phyloP scores from a whole-genome alignment of 2,888 invertebrate species.

The Microctonus aethiopoides region DNA sequence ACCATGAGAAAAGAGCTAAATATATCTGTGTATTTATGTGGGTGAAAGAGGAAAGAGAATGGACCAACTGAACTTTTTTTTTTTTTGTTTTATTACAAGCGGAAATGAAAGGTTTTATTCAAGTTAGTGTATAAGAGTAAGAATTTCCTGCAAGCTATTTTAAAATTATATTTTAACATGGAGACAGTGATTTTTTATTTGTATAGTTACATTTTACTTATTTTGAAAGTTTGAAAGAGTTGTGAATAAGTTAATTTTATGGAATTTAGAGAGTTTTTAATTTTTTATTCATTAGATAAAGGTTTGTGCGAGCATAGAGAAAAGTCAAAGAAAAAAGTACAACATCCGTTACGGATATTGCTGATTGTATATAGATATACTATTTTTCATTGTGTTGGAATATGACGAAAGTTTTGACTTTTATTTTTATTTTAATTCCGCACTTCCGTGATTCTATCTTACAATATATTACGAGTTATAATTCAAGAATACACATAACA shows the following conservation, averaged over 20 bases:
- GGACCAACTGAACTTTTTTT: neutral
- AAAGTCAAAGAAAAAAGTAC: slow-evolving; percentile 13
- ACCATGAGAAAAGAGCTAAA: neutral
- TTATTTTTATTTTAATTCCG: slow-evolving; percentile 37
- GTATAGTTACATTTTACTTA: too few species aligned
- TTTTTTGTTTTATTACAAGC: neutral
- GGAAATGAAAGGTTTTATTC: neutral
- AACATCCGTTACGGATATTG: slow-evolving; percentile 10
- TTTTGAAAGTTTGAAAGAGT: too few species aligned
- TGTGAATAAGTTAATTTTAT: too few species aligned
- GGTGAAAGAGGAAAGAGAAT: neutral
- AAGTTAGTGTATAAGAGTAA: neutral
- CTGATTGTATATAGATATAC: slow-evolving; percentile 1
- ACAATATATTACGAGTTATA: slow-evolving; percentile 39
- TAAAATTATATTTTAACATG: too few species aligned
- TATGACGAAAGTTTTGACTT: slow-evolving; percentile 20
- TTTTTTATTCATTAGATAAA: neutral
- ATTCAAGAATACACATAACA: slow-evolving; percentile 27
- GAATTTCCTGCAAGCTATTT: too few species aligned
- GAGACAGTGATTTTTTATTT: too few species aligned
- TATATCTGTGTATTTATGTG: neutral
- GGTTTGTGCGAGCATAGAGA: neutral
- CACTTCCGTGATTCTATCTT: slow-evolving; percentile 28
- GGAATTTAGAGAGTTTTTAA: slow-evolving; percentile 4
- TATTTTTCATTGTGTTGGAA: slow-evolving; percentile 20